Evolutionary conservation across 2,888 invertebrate species (phyloP), one percentile per base, ranked within the genome.

Genomic region (Phyto melanocephala): DNA sequence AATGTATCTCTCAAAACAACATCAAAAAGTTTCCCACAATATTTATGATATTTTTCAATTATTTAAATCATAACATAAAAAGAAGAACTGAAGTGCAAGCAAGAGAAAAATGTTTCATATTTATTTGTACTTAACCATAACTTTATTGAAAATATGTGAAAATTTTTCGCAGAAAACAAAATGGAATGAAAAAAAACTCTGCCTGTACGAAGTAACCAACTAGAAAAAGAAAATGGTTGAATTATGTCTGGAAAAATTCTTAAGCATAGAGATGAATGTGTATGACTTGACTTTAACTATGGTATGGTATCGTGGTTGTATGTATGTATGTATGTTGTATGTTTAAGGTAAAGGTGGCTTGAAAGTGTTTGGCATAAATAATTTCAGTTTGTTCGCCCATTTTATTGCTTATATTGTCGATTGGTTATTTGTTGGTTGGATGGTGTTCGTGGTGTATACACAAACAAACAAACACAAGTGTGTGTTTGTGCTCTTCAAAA

Each of bases 141-240:
- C 50, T 37, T 60, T 28, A 15, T 13, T 15, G 20, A 33, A 62
- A 52, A 28, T 40, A 28, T 17, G n/a, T 10, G 28, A 7, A 20
- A 8, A 33, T 20, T 70, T 68, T 77, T 67, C 35, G 68, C 24
- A 52, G 52, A 62, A 62, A 68, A 33, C 52, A n/a, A 33, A 67
- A 56, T 2, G 13, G 70, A 70, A 70, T 28, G 28, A 5, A 6
- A 6, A 28, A 6, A 6, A 5, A 6, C 6, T 28, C 6, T 28
- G 28, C 28, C 6, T 28, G 3, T 28, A 28, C 28, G 3, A 28
- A 28, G 28, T 28, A 28, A 5, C 6, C 28, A 28, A 28, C 28
- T 5, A 35, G 2, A 7, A 58, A 20, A 5, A 58, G 58, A 58
- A 58, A 58, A 11, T 20, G 4, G 5, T 47, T 15, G n/a, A 45